phyloP scores from a whole-genome alignment of 2,113 vertebrate genomes.

The Dipodomys merriami region DNA sequence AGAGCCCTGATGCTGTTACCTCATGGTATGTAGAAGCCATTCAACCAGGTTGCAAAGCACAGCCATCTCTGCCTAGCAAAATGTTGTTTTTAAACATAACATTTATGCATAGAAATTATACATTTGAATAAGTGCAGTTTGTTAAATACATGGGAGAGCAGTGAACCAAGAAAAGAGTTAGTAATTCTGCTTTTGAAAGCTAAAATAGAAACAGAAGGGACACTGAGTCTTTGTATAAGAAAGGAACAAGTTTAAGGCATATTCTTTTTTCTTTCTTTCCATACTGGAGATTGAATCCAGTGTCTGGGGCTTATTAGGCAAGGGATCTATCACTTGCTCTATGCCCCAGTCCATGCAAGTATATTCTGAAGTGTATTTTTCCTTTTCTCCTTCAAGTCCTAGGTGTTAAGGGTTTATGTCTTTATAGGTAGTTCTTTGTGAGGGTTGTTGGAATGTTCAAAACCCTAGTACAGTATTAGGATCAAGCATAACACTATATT shows the following conservation, averaged over 20 bases:
- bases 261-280: too few species aligned
- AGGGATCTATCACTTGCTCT: too few species aligned
- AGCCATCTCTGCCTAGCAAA: constrained; percentile 3
- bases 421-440: not conserved
- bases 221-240: not conserved
- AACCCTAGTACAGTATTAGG: not conserved
- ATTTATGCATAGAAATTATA: not conserved
- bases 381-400: not conserved
- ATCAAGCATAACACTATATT: not conserved
- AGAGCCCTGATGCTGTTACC: not conserved
- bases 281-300: too few species aligned
- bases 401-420: not conserved
- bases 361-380: too few species aligned
- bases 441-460: not conserved
- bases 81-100: not conserved
- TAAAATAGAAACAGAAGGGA: not conserved
- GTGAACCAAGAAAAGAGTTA: not conserved
- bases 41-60: not conserved
- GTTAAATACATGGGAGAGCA: not conserved
- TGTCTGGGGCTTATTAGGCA: too few species aligned
- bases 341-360: too few species aligned
- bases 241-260: not conserved
- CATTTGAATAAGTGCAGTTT: constrained; percentile 46
- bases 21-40: not conserved
- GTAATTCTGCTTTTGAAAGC: not conserved